Evolutionary conservation across 2,888 invertebrate genomes (phyloP).

Genomic region (Cephus pulcher): DNA sequence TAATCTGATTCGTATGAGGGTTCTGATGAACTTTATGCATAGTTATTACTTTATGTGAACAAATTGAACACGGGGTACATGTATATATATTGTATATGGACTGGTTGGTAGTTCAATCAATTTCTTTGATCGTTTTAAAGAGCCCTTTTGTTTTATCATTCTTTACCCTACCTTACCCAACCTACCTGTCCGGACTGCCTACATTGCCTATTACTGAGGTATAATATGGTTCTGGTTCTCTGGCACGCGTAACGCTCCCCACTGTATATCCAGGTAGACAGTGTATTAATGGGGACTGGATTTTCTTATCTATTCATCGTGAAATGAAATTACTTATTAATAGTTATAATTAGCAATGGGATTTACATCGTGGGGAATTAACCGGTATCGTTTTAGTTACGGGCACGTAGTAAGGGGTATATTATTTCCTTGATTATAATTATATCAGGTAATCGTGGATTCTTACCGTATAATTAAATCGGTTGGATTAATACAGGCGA

Average conservation of each 20-base stretch:
- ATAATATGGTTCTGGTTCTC: background rate
- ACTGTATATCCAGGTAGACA: background rate
- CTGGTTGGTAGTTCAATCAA: background rate
- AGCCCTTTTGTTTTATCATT: background rate
- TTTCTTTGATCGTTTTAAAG: background rate
- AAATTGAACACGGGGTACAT: background rate
- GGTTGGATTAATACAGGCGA: background rate
- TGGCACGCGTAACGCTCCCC: background rate
- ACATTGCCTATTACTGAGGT: background rate
- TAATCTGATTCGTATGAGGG: background rate
- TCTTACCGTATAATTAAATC: background rate
- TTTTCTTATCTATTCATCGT: constrained; percentile 15
- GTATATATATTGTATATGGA: background rate
- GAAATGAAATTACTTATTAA: constrained; percentile 21
- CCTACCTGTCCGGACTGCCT: background rate
- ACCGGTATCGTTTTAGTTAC: background rate
- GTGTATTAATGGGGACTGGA: background rate
- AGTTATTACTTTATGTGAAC: background rate
- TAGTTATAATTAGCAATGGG: constrained; percentile 17
- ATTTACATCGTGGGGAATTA: constrained; percentile 10
- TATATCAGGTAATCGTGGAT: background rate
- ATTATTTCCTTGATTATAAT: background rate
- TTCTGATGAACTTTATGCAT: background rate
- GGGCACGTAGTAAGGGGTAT: background rate
- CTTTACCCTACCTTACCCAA: background rate